These are phyloP conservation scores for Chrysogorgia sp. DNA, from an alignment of 92 coral and sea anemone species.

Conservation along the genomic window DNA sequence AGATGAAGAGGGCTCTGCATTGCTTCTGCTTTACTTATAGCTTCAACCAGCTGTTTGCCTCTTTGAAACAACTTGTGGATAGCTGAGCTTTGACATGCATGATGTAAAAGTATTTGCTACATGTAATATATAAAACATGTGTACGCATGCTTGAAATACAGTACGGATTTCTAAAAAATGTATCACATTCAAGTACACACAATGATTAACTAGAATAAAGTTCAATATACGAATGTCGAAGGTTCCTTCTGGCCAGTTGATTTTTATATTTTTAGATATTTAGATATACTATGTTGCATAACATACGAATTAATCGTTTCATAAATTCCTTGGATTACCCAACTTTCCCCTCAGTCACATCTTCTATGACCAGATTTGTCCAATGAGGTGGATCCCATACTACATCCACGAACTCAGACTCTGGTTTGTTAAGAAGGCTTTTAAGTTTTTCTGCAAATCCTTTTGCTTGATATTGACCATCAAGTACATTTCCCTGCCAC, in stretches of 20 bases:
- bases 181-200: too few relatives aligned
- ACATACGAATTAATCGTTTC: slow-evolving; percentile 11
- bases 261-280: too few relatives aligned
- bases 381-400: slow-evolving; percentile 30
- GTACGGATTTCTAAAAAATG: too few relatives aligned
- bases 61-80: slow-evolving; percentile 15
- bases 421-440: slow-evolving; percentile 1
- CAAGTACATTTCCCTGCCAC: slow-evolving; percentile 13
- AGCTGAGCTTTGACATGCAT: slow-evolving; percentile 15
- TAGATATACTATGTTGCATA: too few relatives aligned
- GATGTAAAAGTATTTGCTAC: too few relatives aligned
- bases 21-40: slow-evolving; percentile 14
- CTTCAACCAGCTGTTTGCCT: slow-evolving; percentile 18
- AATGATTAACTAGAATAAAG: too few relatives aligned
- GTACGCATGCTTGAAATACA: too few relatives aligned
- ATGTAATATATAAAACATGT: too few relatives aligned
- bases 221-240: too few relatives aligned
- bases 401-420: neutral
- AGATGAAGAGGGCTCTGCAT: slow-evolving; percentile 13
- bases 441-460: slow-evolving; percentile 8
- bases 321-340: slow-evolving; percentile 12
- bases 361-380: slow-evolving; percentile 2
- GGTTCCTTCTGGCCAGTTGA: too few relatives aligned
- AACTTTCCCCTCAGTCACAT: slow-evolving; percentile 24
- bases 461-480: slow-evolving; percentile 18